Evolutionary conservation across 1,140 invertebrate genomes (phyloP), one percentile per base, ranked within the genome.

Genomic region (Pygmarrhopalites habei): DNA sequence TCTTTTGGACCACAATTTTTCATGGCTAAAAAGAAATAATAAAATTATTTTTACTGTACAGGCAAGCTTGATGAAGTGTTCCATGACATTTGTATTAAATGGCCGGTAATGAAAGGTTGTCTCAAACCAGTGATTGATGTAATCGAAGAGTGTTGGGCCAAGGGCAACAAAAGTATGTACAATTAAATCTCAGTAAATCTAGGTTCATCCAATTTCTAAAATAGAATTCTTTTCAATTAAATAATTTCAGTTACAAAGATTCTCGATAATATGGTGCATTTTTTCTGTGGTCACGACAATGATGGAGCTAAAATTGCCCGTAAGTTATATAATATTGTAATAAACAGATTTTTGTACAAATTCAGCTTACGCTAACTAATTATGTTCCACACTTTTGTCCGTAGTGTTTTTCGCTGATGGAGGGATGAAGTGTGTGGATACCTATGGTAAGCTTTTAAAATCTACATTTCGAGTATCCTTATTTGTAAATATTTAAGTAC

Each of bases 201-300:
- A n/a, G n/a, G n/a, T n/a, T n/a, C n/a, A n/a, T n/a, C n/a, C n/a
- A n/a, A n/a, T n/a, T n/a, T n/a, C n/a, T n/a, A n/a, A n/a, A n/a
- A n/a, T n/a, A n/a, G n/a, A n/a, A n/a, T n/a, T n/a, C n/a, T n/a
- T n/a, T n/a, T n/a, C n/a, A n/a, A n/a, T n/a, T n/a, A n/a, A n/a
- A n/a, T n/a, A n/a, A n/a, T n/a, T n/a, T n/a, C n/a, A n/a, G 56
- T 64, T 7, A 59, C 56, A 28, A 57, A 53, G 32, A 25, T 60
- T 14, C 23, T 64, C 10, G 62, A 64, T 30, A 46, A 35, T 25
- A 21, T 55, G 19, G 62, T 64, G 1, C 7, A 39, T 21, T 64
- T 64, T 25, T 64, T 51, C 26, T 64, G 62, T 43, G 62, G 62
- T 23, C 46, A 59, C 21, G 44, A 64, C n/a, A 64, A 64, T 35